Evolutionary conservation across 2,113 vertebrate species (phyloP).

Genomic region (Penelope pileata): DNA sequence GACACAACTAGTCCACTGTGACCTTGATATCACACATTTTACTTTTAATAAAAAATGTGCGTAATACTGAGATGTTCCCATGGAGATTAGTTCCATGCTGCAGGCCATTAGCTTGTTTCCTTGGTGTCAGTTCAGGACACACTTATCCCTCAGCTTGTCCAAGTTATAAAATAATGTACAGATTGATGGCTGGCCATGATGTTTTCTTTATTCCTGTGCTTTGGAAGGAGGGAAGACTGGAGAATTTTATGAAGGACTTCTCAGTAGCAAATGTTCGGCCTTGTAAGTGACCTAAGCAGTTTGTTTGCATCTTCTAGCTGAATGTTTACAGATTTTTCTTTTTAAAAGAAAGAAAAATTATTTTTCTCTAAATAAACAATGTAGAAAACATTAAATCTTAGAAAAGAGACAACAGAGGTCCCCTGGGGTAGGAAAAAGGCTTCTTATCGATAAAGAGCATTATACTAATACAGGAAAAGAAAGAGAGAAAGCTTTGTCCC

Average conservation of each 20-base stretch:
- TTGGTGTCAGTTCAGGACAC: slow-evolving; percentile 46
- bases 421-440: not conserved
- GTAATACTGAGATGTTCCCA: slow-evolving; percentile 37
- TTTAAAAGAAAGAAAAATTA: not conserved
- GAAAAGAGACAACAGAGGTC: not conserved
- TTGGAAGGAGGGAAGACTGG: not conserved
- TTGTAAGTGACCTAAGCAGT: not conserved
- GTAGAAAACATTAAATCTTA: not conserved
- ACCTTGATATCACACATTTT: slow-evolving; percentile 39
- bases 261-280: not conserved
- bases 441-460: not conserved
- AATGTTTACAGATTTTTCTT: not conserved
- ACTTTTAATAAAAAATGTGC: slow-evolving; percentile 48
- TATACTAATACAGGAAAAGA: not conserved
- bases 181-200: not conserved
- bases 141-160: not conserved
- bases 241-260: not conserved
- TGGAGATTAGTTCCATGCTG: slow-evolving; percentile 53
- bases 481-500: not conserved
- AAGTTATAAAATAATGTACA: not conserved
- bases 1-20: slow-evolving; percentile 20
- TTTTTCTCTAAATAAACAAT: not conserved
- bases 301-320: not conserved
- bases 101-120: slow-evolving; percentile 54
- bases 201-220: not conserved